Evolutionary conservation across 1,140 invertebrate genomes (phyloP), one percentile per base, ranked within the genome.

Genomic region (Muscidifurax raptorellus): DNA sequence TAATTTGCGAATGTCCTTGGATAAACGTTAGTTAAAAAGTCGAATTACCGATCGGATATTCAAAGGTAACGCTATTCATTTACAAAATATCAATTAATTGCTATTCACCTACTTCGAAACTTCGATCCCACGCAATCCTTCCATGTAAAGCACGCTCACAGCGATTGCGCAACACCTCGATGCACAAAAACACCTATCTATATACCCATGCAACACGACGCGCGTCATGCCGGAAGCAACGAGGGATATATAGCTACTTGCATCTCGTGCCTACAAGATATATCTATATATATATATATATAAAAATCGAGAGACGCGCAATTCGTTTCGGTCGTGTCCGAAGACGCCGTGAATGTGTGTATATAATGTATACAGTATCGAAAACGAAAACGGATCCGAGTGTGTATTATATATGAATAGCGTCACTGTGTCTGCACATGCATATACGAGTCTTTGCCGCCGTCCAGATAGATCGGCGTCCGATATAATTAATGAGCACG

Each of bases 401-500:
- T 15, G 67, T 69, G 67, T 12, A 69, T 69, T 69, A 69, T 40
- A 40, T 69, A 69, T 69, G 13, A 27, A 59, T n/a, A n/a, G 52
- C 22, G 22, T 0, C 18, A 22, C 22, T n/a, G 18, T 59, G 6
- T 59, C 52, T 59, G 52, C 22, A 1, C 52, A 59, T 30, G 25
- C 15, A n/a, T n/a, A n/a, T n/a, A 59, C 44, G 44, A 81, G 80
- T 28, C 44, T 74, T 74, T 27, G 28, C 5, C 27, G n/a, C 71
- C 7, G 40, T n/a, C 90, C 90, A 89, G 87, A 91, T 91, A 91
- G 90, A 91, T 91, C 89, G 71, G 89, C 87, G 87, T 88, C 85
- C 86, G 88, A 90, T 90, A 90, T 90, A 91, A 92, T 90, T 91
- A 92, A 91, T 89, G 90, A 91, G 86, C 88, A 90, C 89, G 88